Percentiles rank a stretch among this genome's conserved stretches.
Evolutionary conservation across 1,140 invertebrate species (phyloP).

Genomic region (Dendrolimus kikuchii): DNA sequence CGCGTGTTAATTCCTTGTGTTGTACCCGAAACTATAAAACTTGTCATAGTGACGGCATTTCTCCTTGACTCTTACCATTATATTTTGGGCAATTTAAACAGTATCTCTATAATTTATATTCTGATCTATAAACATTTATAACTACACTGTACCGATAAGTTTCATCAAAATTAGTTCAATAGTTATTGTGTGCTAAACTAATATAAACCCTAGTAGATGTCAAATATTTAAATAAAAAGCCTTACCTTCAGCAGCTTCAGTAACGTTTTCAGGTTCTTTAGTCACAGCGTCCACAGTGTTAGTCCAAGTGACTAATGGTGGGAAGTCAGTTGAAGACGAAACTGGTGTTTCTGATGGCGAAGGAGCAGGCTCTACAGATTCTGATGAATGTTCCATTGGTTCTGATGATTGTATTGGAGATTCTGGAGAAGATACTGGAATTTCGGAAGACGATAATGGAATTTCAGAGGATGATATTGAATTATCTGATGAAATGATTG

Average conservation of each 20-base stretch:
- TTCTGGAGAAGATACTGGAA: slow-evolving; percentile 3
- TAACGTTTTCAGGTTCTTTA: slow-evolving; percentile 37
- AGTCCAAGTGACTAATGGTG: slow-evolving; percentile 75
- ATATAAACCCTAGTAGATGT: neutral
- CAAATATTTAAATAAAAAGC: slow-evolving; percentile 7
- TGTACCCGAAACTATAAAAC: no score
- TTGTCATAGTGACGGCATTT: no score
- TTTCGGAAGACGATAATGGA: neutral
- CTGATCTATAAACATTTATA: no score
- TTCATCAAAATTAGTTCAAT: no score
- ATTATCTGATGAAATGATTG: neutral
- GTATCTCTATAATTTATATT: no score
- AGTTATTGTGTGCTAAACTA: neutral
- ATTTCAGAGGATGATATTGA: slow-evolving; percentile 4
- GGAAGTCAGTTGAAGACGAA: slow-evolving; percentile 39
- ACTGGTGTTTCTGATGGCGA: slow-evolving; percentile 3
- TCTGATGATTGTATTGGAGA: neutral
- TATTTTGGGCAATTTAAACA: no score
- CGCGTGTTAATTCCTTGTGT: no score
- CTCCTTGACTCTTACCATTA: no score
- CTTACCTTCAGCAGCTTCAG: slow-evolving; percentile 40
- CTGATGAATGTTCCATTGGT: no score
- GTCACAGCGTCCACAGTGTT: slow-evolving; percentile 68
- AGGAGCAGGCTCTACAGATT: no score
- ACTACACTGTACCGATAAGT: no score